Conservation (phyloP, 2,888 invertebrate genomes). For the Drosophila helvetica region DNA sequence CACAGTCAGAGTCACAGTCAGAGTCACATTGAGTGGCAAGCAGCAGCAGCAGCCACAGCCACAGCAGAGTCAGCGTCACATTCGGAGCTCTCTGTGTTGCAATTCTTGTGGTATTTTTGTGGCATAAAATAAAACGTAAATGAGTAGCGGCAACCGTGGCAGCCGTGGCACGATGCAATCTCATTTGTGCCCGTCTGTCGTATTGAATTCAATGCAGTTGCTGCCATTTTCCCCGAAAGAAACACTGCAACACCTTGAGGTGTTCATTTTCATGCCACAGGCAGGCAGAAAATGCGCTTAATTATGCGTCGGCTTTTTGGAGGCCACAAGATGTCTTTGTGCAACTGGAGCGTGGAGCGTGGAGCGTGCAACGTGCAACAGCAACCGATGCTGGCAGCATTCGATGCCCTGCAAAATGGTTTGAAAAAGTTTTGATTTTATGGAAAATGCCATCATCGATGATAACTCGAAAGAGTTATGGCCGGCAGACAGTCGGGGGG, state of each 20-base stretch:
- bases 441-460: conserved; percentile 14
- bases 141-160: conserved; percentile 49
- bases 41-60: conserved; percentile 15
- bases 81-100: conserved; percentile 59
- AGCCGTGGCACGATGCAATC: conserved; percentile 47
- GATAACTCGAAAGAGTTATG: conserved; percentile 43
- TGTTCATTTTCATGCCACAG: conserved; percentile 77
- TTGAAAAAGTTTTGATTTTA: conserved; percentile 23
- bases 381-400: conserved; percentile 3
- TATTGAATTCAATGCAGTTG: conserved; percentile 73
- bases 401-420: conserved; percentile 4
- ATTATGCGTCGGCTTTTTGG: conserved; percentile 65
- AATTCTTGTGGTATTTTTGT: conserved; percentile 78
- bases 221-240: conserved; percentile 39
- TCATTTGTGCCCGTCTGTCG: conserved; percentile 53
- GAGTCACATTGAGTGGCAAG: conserved; percentile 40
- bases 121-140: conserved; percentile 75
- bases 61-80: conserved; percentile 16
- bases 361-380: conserved; percentile 56
- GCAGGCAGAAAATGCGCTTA: conserved; percentile 72
- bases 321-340: conserved; percentile 66
- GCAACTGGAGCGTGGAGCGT: conserved; percentile 43
- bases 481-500: conserved; percentile 32
- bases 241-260: conserved; percentile 68
- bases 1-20: conserved; percentile 25